These are phyloP conservation scores for Spialia ferax DNA, from an alignment of 2,888 invertebrate genomes.

Conservation along the genomic window DNA sequence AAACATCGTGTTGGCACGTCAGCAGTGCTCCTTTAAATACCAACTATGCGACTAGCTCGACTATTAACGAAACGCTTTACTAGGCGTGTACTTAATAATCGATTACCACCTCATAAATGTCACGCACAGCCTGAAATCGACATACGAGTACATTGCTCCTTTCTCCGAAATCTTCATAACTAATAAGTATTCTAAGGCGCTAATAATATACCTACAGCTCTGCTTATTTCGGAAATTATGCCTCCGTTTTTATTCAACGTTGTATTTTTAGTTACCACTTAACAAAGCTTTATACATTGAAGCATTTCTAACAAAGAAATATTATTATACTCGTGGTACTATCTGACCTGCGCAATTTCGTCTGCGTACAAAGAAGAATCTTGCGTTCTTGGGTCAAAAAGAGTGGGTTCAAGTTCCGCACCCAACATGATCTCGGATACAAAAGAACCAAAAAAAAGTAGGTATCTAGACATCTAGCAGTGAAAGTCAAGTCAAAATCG, in stretches of 20 bases:
- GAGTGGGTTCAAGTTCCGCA: no score
- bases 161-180: constrained; percentile 32
- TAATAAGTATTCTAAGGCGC: constrained; percentile 24
- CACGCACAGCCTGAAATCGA: constrained; percentile 32
- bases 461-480: no score
- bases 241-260: constrained; percentile 39
- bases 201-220: constrained; percentile 28
- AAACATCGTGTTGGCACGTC: constrained; percentile 44
- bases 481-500: no score
- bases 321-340: no score
- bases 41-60: constrained; percentile 17
- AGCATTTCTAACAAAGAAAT: no score
- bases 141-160: constrained; percentile 14
- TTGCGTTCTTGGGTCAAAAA: no score
- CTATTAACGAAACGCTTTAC: constrained; percentile 51
- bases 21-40: constrained; percentile 45
- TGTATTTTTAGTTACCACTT: not conserved
- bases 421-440: no score
- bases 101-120: constrained; percentile 46
- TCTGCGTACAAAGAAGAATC: no score
- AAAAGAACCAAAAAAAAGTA: no score
- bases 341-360: no score
- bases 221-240: constrained; percentile 18
- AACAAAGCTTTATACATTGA: not conserved
- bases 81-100: constrained; percentile 47